Percentiles rank a stretch among this genome's conserved stretches.
Evolutionary conservation across 2,113 vertebrate species (phyloP).

Genomic region (Oryzias celebensis): DNA sequence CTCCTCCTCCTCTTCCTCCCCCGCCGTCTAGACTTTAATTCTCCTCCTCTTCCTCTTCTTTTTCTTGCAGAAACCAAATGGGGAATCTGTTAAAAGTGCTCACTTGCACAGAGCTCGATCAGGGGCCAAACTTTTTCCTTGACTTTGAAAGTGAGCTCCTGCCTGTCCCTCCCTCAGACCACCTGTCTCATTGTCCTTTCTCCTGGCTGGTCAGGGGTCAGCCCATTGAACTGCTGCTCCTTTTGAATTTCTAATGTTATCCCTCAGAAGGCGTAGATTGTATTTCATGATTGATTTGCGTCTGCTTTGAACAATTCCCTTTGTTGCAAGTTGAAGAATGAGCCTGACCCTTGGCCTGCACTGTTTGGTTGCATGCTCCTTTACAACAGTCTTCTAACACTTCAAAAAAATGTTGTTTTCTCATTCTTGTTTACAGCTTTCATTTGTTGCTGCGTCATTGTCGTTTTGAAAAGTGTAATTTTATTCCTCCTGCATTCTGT

Average conservation of each 20-base stretch:
- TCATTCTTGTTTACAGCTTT: neutral
- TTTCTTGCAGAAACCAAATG: constrained; percentile 87
- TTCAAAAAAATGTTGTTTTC: neutral
- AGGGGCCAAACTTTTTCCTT: constrained; percentile 95
- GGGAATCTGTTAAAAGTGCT: constrained; percentile 90
- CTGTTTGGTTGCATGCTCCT: neutral
- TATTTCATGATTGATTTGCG: constrained; percentile 37
- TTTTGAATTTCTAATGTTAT: constrained; percentile 18
- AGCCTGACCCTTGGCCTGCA: constrained; percentile 57
- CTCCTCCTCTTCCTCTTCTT: constrained; percentile 45
- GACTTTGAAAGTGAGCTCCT: constrained; percentile 92
- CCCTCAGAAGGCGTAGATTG: constrained; percentile 15
- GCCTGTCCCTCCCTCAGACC: constrained; percentile 65
- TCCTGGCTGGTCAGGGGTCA: constrained; percentile 53
- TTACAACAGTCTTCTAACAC: too few species aligned
- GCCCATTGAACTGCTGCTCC: constrained; percentile 22
- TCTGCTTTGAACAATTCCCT: constrained; percentile 3
- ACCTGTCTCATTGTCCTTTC: constrained; percentile 22
- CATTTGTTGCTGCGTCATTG: neutral
- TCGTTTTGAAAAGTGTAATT: neutral
- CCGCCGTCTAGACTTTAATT: constrained; percentile 38
- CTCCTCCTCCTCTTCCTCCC: too few species aligned
- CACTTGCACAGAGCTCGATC: constrained; percentile 92
- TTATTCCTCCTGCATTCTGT: neutral
- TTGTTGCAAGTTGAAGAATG: constrained; percentile 18